Conservation (phyloP, 2,888 invertebrate genomes). For the Heliconius aoede region DNA sequence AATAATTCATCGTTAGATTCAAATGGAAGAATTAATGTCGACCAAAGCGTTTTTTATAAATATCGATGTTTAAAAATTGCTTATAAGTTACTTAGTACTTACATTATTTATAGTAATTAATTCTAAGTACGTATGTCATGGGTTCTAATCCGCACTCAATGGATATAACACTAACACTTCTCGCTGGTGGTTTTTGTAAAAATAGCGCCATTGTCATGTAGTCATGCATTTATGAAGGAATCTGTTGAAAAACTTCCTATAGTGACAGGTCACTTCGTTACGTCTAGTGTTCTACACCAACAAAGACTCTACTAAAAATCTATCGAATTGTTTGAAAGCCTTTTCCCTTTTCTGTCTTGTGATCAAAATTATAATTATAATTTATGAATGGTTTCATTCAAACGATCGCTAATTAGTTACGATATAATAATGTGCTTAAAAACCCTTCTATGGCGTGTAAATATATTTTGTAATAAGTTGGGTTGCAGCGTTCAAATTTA, state of each 20-base stretch:
- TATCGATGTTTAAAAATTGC: slow-evolving; percentile 1
- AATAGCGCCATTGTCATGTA: too few relatives aligned
- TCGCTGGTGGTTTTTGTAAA: too few relatives aligned
- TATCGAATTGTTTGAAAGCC: background rate
- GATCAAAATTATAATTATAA: background rate
- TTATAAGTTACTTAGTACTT: background rate
- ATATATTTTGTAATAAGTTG: slow-evolving; percentile 6
- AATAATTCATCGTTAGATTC: slow-evolving; percentile 72
- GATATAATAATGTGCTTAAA: background rate
- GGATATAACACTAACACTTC: too few relatives aligned
- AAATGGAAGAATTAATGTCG: slow-evolving; percentile 62
- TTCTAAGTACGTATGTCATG: too few relatives aligned
- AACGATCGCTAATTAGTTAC: background rate
- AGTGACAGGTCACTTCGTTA: too few relatives aligned
- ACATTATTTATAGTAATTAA: too few relatives aligned
- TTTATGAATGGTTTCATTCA: background rate
- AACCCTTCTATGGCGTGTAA: background rate
- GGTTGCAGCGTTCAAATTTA: background rate
- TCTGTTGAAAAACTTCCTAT: too few relatives aligned
- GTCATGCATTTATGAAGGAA: too few relatives aligned
- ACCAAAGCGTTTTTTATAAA: background rate
- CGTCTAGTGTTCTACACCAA: too few relatives aligned
- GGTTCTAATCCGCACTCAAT: too few relatives aligned
- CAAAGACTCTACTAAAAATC: too few relatives aligned
- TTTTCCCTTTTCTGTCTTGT: slow-evolving; percentile 19